Base-by-base conservation (phyloP, 1,140 invertebrate genomes). In the Stenopsyche tienmushanensis region DNA sequence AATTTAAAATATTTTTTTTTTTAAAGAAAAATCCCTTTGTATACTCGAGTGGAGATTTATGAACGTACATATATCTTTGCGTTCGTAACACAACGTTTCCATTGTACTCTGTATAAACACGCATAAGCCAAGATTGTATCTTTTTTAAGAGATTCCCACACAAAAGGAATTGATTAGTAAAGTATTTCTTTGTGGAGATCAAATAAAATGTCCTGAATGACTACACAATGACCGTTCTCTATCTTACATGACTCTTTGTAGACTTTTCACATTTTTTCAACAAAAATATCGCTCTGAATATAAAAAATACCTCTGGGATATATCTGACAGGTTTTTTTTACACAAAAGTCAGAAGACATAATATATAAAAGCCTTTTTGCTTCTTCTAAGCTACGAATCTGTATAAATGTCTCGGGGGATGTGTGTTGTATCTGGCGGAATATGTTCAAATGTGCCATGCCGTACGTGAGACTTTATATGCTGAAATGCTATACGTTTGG, bases 311-410 rank as follows among this genome's bases (percentile, higher is more conserved):
- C 29, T 7, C 29, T 34, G 29, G 29, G 29, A 34, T 34, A 13
- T 34, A 7, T 34, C 29, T 5, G 29, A 34, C 13, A 34, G 29
- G 5, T 34, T 34, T 34, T 34, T 34, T 34, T 34, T 34, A 10
- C 47, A 18, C 15, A 55, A 55, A 55, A 34, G 20, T 55, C 15
- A 3, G 13, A 13, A 55, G 52, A 55, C 17, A 10, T 26, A 55
- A 34, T 25, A 55, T 55, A 55, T 42, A 41, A 23, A 18, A 41
- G 54, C 34, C 42, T 57, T 57, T 42, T 5, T 13, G 29, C 39
- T 57, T 57, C 42, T 57, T 57, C 47, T 29, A 41, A 57, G 54
- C 34, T 42, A 41, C 54, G 54, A 57, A 42, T 57, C 54, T 42
- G 39, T 57, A 57, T 57, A 57, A 57, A 42, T 42, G 54, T 57